Evolutionary conservation across 1,140 invertebrate genomes (phyloP).

Genomic region (Ridgeia piscesae): DNA sequence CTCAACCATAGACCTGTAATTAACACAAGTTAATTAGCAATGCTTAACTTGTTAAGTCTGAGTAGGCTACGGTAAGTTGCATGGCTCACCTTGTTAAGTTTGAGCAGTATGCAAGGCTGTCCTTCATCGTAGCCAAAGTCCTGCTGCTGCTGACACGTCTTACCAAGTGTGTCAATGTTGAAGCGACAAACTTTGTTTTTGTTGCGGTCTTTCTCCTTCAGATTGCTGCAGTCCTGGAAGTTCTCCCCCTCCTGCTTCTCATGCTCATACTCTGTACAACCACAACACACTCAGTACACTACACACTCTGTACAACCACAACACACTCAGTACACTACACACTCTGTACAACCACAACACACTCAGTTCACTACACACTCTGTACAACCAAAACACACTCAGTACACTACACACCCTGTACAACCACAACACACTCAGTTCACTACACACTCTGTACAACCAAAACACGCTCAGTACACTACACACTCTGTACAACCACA

Average conservation of each 20-base stretch:
- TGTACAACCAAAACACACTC: too few species aligned
- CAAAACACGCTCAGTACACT: too few species aligned
- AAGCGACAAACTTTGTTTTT: slow-evolving; percentile 23
- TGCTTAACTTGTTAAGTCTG: slow-evolving; percentile 47
- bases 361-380: too few species aligned
- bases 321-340: too few species aligned
- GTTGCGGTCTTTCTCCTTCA: background rate
- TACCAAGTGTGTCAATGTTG: slow-evolving; percentile 26
- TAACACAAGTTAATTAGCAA: background rate
- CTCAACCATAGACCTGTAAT: too few species aligned
- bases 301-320: too few species aligned
- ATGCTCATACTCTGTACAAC: slow-evolving; percentile 28
- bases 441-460: too few species aligned
- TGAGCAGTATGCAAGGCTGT: slow-evolving; percentile 51
- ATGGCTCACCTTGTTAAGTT: slow-evolving; percentile 45
- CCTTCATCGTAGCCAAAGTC: slow-evolving; percentile 52
- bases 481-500: too few species aligned
- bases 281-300: too few species aligned
- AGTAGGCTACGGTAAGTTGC: slow-evolving; percentile 34
- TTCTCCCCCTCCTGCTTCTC: slow-evolving; percentile 28
- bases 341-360: too few species aligned
- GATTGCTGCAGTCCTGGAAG: slow-evolving; percentile 25
- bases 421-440: too few species aligned
- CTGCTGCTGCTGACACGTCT: slow-evolving; percentile 36
- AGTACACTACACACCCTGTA: too few species aligned